phyloP scores from a whole-genome alignment of 2,797 vertebrate species.

The Leptoclinus maculatus region DNA sequence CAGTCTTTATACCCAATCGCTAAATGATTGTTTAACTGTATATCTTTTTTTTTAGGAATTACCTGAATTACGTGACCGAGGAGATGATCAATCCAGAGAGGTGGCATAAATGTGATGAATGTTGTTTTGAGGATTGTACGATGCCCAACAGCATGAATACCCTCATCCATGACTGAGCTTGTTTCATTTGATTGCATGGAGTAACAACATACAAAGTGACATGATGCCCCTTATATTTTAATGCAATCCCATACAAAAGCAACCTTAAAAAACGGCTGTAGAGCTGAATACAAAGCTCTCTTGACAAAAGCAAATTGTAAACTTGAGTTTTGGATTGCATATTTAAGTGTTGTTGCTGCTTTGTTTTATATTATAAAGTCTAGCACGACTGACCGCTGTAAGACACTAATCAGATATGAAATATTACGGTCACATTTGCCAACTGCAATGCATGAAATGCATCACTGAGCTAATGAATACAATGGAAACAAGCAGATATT shows the following conservation, averaged over 20 bases:
- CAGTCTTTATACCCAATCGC: background rate
- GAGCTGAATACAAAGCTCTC: background rate
- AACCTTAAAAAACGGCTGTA: background rate
- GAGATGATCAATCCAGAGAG: conserved; percentile 99
- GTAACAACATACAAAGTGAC: background rate
- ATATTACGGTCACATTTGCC: background rate
- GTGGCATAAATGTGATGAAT: conserved; percentile 79
- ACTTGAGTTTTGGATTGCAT: background rate
- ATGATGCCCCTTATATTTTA: background rate
- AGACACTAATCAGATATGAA: background rate
- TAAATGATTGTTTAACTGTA: background rate
- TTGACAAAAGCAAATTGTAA: background rate
- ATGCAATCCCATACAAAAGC: background rate
- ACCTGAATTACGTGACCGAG: conserved; percentile 98
- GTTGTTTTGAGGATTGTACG: conserved; percentile 58
- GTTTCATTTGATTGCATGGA: conserved; percentile 37
- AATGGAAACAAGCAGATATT: background rate
- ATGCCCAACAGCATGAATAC: conserved; percentile 30
- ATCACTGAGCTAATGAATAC: background rate
- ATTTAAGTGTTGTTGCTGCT: background rate
- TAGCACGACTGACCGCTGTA: background rate
- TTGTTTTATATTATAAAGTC: background rate
- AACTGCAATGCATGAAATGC: background rate
- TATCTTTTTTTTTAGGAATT: conserved; percentile 89
- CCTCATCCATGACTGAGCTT: conserved; percentile 21